Evolutionary conservation across 1,140 invertebrate species (phyloP).

Genomic region (Neocloeon triangulifer): DNA sequence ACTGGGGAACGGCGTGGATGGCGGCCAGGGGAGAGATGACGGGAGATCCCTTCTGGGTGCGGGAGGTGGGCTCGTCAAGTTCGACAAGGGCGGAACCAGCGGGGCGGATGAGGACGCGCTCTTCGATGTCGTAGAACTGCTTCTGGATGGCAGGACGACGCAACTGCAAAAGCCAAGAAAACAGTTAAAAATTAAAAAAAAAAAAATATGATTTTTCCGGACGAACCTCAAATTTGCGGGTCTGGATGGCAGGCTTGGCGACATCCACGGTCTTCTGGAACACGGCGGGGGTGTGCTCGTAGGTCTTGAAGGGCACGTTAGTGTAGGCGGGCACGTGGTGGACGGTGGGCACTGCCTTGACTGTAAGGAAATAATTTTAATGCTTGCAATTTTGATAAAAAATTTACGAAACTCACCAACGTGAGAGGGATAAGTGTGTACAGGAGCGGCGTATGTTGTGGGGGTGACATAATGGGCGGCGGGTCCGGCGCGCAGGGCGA

Average conservation of each 20-base stretch:
- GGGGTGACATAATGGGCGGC: slow-evolving; percentile 1
- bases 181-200: no score
- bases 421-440: slow-evolving; percentile 6
- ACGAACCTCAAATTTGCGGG: slow-evolving; percentile 20
- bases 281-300: slow-evolving; percentile 23
- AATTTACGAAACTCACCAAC: no score
- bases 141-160: slow-evolving; percentile 37
- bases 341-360: slow-evolving; percentile 21
- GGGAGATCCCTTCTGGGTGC: slow-evolving; percentile 23
- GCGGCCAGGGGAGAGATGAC: slow-evolving; percentile 11
- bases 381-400: not conserved
- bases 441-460: not conserved
- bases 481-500: slow-evolving; percentile 10
- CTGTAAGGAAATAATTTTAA: slow-evolving; percentile 12
- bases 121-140: slow-evolving; percentile 40
- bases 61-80: slow-evolving; percentile 30
- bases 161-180: slow-evolving; percentile 25
- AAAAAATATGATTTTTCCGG: no score
- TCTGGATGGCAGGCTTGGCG: slow-evolving; percentile 23
- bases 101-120: slow-evolving; percentile 32
- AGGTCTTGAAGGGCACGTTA: slow-evolving; percentile 24
- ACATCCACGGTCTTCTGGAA: slow-evolving; percentile 24
- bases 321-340: slow-evolving; percentile 23
- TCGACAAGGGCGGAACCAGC: slow-evolving; percentile 34
- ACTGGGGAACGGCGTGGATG: slow-evolving; percentile 9